Evolutionary conservation across 2,888 invertebrate genomes (phyloP), one percentile per base, ranked within the genome.

Genomic region (Oscheius sp.): DNA sequence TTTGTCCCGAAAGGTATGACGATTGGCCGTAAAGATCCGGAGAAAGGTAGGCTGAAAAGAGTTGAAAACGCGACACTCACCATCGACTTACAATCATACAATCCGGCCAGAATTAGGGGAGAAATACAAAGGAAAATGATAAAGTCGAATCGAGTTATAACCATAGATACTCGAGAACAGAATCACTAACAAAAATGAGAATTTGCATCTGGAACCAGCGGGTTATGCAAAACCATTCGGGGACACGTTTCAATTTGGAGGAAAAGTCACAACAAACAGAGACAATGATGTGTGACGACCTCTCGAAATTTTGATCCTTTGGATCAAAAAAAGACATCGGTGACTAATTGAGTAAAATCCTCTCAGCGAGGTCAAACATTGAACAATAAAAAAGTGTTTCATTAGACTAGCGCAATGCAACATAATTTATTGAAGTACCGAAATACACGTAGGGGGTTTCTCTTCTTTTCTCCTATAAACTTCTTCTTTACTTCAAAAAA

Each of bases 371-470:
- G n/a, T n/a, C n/a, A n/a, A n/a, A n/a, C n/a, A n/a, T n/a, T n/a
- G n/a, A n/a, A n/a, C n/a, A n/a, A n/a, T n/a, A n/a, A n/a, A n/a
- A n/a, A n/a, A n/a, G n/a, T n/a, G n/a, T n/a, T n/a, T n/a, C n/a
- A n/a, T n/a, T n/a, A n/a, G n/a, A n/a, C n/a, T n/a, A n/a, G n/a
- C n/a, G n/a, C n/a, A n/a, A n/a, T n/a, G 48, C 48, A 48, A 48
- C 48, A 48, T 48, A 25, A 48, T 48, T 48, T 48, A 48, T 48
- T 48, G 23, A 48, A 48, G 48, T 48, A 55, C 55, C 33, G 33
- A 33, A 55, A 55, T 55, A 55, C 55, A 55, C 55, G 55, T 55
- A 55, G n/a, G n/a, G n/a, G n/a, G 55, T 55, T 55, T 55, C 34
- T 55, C 48, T 25, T 20, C 25, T 48, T 3, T 20, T 5, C 12